Base-by-base conservation (phyloP, 2,113 vertebrate genomes). In the Mobula birostris region DNA sequence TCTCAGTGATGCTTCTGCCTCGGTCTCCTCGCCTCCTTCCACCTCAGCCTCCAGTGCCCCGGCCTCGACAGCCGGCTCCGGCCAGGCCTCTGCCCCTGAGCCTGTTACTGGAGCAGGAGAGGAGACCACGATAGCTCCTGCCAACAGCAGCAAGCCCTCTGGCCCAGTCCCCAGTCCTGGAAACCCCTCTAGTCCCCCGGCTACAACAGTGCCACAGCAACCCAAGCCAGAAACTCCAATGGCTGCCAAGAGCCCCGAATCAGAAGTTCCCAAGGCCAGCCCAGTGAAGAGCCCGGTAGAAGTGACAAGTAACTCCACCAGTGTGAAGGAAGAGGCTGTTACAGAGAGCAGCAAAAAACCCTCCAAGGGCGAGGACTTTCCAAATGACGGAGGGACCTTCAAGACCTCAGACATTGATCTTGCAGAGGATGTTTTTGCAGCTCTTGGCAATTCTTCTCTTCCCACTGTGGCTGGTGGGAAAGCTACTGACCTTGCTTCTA, bases 341-440 rank as follows among this genome's bases (percentile, higher is more conserved):
- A 95, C 97, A 94, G 95, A 96, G 96, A 96, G 97, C 96, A 63
- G 96, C 96, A 87, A 96, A 95, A 97, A 97, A 94, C 96, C 97
- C 95, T 96, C 97, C 96, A 96, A 97, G 96, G 97, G 98, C 95
- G 98, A 98, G 97, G 98, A 98, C 96, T 98, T 97, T 96, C 98
- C 98, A 97, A 98, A 98, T 97, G 98, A 99, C 94, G 98, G 97
- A 97, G 98, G 97, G 97, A 97, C 96, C 97, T 97, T 98, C 97
- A 98, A 98, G 98, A 98, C 97, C 95, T 97, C 98, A 96, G 97
- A 97, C 97, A 97, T 97, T 97, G 97, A 98, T 94, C 97, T 98
- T 97, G 97, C 98, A 96, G 98, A 98, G 97, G 98, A 99, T 97
- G 97, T 98, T 96, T 98, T 98, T 97, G 97, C 98, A 96, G 97